Evolutionary conservation across 2,113 vertebrate species (phyloP).

Genomic region (Thomomys bottae): DNA sequence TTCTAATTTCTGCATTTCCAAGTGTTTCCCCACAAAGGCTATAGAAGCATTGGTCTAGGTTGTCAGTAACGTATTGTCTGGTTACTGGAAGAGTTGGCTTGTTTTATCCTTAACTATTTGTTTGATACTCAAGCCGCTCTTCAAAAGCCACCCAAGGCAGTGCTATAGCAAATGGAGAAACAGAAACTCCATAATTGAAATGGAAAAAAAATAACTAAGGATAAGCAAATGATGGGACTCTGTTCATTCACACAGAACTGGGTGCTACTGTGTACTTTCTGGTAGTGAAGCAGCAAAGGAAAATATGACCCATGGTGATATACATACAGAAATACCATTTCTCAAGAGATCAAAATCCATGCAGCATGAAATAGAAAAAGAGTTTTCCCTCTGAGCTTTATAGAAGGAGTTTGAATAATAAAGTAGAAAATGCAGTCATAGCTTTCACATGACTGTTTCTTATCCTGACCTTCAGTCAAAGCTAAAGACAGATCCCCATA

Average conservation of each 20-base stretch:
- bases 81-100: neutral
- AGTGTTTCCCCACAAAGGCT: neutral
- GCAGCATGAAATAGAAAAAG: conserved; percentile 11
- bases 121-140: conserved; percentile 39
- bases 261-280: conserved; percentile 9
- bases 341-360: conserved; percentile 18
- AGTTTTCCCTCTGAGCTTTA: neutral
- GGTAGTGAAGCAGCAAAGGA: neutral
- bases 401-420: neutral
- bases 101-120: neutral
- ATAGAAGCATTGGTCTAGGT: neutral
- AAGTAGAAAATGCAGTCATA: neutral
- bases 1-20: neutral
- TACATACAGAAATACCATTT: conserved; percentile 28
- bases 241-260: neutral
- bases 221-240: conserved; percentile 33
- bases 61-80: neutral
- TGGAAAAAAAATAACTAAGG: conserved; percentile 1
- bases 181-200: conserved; percentile 6
- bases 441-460: conserved; percentile 17
- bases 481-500: neutral
- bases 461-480: conserved; percentile 31
- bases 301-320: neutral
- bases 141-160: neutral
- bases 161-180: neutral